Base-by-base conservation (phyloP, 2,888 invertebrate genomes). In the Trichopoda pennipes region DNA sequence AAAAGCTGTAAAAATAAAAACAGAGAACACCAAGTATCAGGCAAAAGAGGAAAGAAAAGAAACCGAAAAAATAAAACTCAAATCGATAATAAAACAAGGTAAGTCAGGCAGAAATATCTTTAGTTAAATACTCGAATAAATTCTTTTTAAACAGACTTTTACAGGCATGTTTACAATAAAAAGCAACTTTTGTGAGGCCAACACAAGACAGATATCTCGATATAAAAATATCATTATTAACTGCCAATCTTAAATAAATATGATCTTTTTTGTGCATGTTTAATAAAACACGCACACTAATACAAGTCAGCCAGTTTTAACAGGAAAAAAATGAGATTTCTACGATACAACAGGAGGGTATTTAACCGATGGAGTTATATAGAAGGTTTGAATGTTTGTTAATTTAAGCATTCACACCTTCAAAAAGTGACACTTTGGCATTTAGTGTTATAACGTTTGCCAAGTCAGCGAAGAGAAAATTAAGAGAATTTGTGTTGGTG, bases 401-500 rank as follows among this genome's bases (percentile, higher is more conserved):
- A 81, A 83, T 83, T 84, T 85, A 78, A 85, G 88, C 86, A 86
- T 89, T 89, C 88, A 89, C 89, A 89, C 89, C 89, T 89, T 87
- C 89, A 88, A 88, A 89, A 89, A 72, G n/a, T 89, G 89, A 89
- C 89, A 88, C 86, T 84, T 84, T 87, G 88, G 87, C 87, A 88
- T 85, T 80, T 81, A 83, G 63, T 7, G 4, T 44, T 44, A 28
- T 53, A 47, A 47, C 44, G 28, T 69, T 64, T 49, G 64, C 70
- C 47, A 56, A 42, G 53, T 17, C 63, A 61, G 38, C 42, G 38
- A 61, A 17, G 53, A 53, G 53, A 53, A 28, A 63, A 44, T 9
- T 23, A 53, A 53, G 53, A 42, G 53, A n/a, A 23, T 19, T 63
- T 60, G 47, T 55, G 68, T 56, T 79, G 64, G 58, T 64, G 63